phyloP scores from a whole-genome alignment of 2,888 invertebrate species.

The Ormyrus nitidulus region DNA sequence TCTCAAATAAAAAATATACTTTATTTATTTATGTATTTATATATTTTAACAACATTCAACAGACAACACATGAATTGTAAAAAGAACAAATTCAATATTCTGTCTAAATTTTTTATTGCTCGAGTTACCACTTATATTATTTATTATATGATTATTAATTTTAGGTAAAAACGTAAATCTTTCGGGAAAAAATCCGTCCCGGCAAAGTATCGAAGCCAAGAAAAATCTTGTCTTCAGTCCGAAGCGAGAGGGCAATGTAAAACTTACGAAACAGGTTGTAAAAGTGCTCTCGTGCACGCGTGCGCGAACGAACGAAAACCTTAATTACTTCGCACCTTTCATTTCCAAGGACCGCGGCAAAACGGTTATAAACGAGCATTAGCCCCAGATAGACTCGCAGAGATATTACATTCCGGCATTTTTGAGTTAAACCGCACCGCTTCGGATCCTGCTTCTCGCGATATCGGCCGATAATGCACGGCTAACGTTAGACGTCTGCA shows the following conservation, averaged over 20 bases:
- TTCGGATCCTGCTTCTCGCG: not conserved
- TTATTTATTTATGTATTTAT: not conserved
- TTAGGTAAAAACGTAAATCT: too few species aligned
- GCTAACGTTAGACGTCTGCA: not conserved
- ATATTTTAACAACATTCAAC: not conserved
- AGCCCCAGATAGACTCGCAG: too few species aligned
- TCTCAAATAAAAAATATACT: too few species aligned
- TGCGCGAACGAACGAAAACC: slow-evolving; percentile 23
- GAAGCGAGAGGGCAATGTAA: slow-evolving; percentile 20
- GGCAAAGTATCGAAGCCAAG: not conserved
- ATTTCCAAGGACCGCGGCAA: slow-evolving; percentile 33
- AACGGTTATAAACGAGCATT: not conserved
- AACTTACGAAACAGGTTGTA: slow-evolving; percentile 44
- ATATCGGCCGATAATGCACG: not conserved
- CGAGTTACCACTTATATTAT: too few species aligned
- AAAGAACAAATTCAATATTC: not conserved
- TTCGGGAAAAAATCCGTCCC: not conserved
- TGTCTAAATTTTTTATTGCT: too few species aligned
- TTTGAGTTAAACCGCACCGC: not conserved
- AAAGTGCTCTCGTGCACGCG: slow-evolving; percentile 8
- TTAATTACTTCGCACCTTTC: slow-evolving; percentile 50
- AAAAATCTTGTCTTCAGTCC: slow-evolving; percentile 13
- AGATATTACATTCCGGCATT: not conserved
- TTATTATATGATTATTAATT: too few species aligned
- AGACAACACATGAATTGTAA: not conserved